These are phyloP conservation scores for Caenorhabditis auriculariae DNA, from an alignment of 2,888 invertebrate genomes.

Conservation along the genomic window DNA sequence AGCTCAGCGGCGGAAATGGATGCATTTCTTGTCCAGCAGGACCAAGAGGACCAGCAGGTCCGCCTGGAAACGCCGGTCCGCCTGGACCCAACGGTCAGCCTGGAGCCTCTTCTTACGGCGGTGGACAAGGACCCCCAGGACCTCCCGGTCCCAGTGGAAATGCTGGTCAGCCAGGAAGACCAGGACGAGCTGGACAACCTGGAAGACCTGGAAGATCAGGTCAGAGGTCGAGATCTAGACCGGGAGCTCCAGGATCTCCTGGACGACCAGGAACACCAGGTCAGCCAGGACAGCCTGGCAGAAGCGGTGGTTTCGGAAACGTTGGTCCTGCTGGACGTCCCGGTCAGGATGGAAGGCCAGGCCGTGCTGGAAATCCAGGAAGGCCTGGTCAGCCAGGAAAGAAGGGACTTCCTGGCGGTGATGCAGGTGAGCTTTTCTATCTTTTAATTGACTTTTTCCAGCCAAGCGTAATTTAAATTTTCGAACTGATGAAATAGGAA, in stretches of 20 bases:
- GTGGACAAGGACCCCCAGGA: neutral
- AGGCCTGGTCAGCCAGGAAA: no score
- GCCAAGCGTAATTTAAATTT: no score
- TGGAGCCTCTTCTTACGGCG: neutral
- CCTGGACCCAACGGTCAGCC: neutral
- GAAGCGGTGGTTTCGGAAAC: neutral
- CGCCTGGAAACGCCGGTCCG: neutral
- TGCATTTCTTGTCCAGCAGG: neutral
- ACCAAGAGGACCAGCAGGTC: neutral
- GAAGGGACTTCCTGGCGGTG: no score
- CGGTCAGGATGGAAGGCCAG: no score
- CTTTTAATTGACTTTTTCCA: no score
- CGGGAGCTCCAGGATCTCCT: no score
- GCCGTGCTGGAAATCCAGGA: no score
- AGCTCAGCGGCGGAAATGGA: neutral
- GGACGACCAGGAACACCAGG: neutral
- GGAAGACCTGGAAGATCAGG: neutral
- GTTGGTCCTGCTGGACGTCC: neutral
- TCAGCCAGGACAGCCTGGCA: neutral
- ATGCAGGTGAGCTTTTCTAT: no score
- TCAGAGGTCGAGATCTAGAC: no score
- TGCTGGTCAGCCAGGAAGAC: neutral
- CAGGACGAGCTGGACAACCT: neutral
- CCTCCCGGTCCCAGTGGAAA: neutral
- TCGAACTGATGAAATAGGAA: no score